A percentile compares a stretch with the other conserved stretches of the same genome.
These are phyloP conservation scores for Euspilapteryx auroguttella DNA, from an alignment of 2,888 invertebrate species.

Conservation along the genomic window DNA sequence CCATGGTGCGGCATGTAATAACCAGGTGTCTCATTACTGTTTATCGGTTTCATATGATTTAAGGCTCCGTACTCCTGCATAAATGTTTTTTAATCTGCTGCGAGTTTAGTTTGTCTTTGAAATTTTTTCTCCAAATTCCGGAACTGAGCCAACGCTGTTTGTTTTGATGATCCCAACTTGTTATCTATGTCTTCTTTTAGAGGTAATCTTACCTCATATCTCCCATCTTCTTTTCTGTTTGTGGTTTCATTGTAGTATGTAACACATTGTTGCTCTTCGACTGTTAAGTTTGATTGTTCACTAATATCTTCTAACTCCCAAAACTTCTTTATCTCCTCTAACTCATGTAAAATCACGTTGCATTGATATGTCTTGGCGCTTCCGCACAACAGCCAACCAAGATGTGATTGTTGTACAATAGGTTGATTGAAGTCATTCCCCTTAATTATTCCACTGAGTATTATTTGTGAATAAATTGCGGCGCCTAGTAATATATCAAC, in stretches of 20 bases:
- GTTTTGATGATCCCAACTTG: slow-evolving; percentile 1
- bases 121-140: not conserved
- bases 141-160: not conserved
- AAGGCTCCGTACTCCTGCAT: slow-evolving; percentile 1
- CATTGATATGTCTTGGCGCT: slow-evolving; percentile 1
- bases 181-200: slow-evolving; percentile 1
- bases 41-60: not conserved
- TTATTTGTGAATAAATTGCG: not conserved
- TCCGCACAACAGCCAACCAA: slow-evolving; percentile 1
- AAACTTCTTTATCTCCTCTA: slow-evolving; percentile 1
- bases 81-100: slow-evolving; percentile 1
- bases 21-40: not conserved
- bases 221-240: slow-evolving; percentile 1
- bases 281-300: not conserved
- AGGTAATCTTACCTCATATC: not conserved
- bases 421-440: not conserved
- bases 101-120: not conserved
- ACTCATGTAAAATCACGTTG: slow-evolving; percentile 1
- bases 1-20: not conserved
- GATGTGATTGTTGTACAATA: not conserved
- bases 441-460: not conserved
- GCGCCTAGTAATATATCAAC: not conserved
- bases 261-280: not conserved
- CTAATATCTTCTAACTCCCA: not conserved
- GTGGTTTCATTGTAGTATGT: not conserved